Conservation (phyloP, 2,113 vertebrate genomes). For the Prunella himalayana region DNA sequence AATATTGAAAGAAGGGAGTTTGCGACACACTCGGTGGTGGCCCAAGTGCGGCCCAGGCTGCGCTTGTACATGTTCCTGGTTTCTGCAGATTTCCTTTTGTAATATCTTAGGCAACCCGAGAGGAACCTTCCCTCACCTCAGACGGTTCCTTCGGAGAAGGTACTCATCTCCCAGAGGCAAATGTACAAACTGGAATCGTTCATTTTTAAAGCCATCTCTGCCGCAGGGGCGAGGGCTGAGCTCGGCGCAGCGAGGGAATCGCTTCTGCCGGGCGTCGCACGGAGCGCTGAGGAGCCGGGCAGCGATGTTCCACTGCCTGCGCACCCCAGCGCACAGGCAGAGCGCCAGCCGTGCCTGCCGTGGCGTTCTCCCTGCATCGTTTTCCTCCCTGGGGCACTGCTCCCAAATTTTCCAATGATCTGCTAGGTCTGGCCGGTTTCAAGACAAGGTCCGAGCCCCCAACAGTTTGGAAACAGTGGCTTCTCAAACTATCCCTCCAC, state of each 20-base stretch:
- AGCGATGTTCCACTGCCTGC: background rate
- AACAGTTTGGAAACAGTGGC: background rate
- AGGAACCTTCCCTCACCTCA: background rate
- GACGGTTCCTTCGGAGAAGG: background rate
- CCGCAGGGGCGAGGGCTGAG: background rate
- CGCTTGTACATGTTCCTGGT: background rate
- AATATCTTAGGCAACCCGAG: background rate
- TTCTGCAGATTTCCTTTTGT: background rate
- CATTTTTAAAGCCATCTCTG: background rate
- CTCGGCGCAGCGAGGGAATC: too few species aligned
- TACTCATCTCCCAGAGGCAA: background rate
- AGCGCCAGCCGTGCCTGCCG: background rate
- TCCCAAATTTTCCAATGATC: background rate
- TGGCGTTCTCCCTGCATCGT: background rate
- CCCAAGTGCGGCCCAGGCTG: background rate
- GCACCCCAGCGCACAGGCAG: background rate
- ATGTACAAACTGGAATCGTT: background rate
- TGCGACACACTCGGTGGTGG: background rate
- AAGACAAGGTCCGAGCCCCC: background rate
- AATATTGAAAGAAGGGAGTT: background rate
- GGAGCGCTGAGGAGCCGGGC: background rate
- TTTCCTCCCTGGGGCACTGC: background rate
- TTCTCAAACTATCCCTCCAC: background rate
- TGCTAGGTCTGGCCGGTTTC: background rate
- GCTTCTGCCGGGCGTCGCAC: background rate